phyloP scores from a whole-genome alignment of 2,113 vertebrate species.

The Equus quagga region DNA sequence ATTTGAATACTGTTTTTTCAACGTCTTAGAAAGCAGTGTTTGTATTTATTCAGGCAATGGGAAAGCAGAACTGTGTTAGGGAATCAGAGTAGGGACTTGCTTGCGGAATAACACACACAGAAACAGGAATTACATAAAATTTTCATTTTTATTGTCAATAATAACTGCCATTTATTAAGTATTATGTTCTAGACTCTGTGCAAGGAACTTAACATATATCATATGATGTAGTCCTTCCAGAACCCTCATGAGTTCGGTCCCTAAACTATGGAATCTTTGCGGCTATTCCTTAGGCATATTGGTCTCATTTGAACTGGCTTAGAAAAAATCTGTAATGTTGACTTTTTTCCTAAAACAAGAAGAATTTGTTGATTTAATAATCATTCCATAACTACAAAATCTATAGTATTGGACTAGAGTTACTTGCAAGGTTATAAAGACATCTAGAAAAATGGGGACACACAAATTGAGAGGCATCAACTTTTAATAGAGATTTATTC shows the following conservation, averaged over 20 bases:
- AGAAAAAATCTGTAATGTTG: constrained; percentile 36
- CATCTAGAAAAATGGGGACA: constrained; percentile 42
- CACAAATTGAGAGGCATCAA: not conserved
- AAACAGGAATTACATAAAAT: constrained; percentile 61
- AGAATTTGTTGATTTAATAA: constrained; percentile 62
- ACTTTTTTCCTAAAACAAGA: constrained; percentile 49
- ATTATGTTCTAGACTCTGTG: not conserved
- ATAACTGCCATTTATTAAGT: constrained; percentile 49
- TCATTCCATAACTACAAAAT: constrained; percentile 36
- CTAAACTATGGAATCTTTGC: constrained; percentile 20
- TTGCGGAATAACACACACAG: constrained; percentile 21
- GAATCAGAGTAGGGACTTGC: constrained; percentile 27
- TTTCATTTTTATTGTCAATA: constrained; percentile 45
- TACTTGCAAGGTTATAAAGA: constrained; percentile 53
- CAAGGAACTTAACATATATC: constrained; percentile 39
- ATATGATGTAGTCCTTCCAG: constrained; percentile 1
- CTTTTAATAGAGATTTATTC: constrained; percentile 54
- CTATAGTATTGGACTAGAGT: not conserved
- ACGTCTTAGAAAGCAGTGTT: constrained; percentile 33
- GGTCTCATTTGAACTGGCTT: constrained; percentile 37
- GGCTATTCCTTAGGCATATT: not conserved
- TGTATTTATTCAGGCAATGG: constrained; percentile 7
- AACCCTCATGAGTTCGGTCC: not conserved
- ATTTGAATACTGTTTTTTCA: not conserved
- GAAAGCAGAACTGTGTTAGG: constrained; percentile 37